phyloP scores from a whole-genome alignment of 2,888 invertebrate species.

The Lycia hirtaria region DNA sequence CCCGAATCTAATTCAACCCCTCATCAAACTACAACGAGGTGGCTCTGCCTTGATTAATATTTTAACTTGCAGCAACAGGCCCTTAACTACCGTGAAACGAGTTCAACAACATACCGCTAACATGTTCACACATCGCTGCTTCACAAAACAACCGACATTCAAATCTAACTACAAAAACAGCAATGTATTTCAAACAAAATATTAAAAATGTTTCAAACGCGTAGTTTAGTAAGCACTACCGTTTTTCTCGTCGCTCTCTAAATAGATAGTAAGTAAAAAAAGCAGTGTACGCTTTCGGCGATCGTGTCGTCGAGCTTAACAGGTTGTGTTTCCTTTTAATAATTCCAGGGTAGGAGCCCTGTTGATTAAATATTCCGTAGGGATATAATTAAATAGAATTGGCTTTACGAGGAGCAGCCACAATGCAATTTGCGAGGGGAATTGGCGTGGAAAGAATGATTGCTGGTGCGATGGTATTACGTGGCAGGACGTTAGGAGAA shows the following conservation, averaged over 20 bases:
- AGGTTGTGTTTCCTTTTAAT: conserved; percentile 30
- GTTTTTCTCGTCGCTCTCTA: background rate
- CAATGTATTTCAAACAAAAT: conserved; percentile 13
- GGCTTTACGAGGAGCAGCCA: conserved; percentile 19
- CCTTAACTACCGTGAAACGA: conserved; percentile 18
- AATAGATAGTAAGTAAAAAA: conserved; percentile 2
- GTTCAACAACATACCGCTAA: background rate
- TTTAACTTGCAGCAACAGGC: conserved; percentile 47
- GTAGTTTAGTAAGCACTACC: background rate
- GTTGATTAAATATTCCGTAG: conserved; percentile 37
- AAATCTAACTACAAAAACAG: background rate
- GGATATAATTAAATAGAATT: conserved; percentile 40
- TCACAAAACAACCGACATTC: background rate
- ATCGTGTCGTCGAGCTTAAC: conserved; percentile 26
- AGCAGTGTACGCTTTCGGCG: conserved; percentile 20
- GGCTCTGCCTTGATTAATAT: conserved; percentile 53
- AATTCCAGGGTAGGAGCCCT: conserved; percentile 17
- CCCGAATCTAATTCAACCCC: conserved; percentile 53
- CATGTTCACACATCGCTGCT: conserved; percentile 20
- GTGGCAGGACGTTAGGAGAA: conserved; percentile 2
- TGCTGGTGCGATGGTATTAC: conserved; percentile 4
- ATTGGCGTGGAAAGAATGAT: conserved; percentile 23
- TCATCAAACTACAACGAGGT: conserved; percentile 51
- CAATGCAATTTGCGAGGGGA: conserved; percentile 27
- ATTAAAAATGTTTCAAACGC: background rate